Evolutionary conservation across 2,113 vertebrate genomes (phyloP).

Genomic region (Riparia riparia): DNA sequence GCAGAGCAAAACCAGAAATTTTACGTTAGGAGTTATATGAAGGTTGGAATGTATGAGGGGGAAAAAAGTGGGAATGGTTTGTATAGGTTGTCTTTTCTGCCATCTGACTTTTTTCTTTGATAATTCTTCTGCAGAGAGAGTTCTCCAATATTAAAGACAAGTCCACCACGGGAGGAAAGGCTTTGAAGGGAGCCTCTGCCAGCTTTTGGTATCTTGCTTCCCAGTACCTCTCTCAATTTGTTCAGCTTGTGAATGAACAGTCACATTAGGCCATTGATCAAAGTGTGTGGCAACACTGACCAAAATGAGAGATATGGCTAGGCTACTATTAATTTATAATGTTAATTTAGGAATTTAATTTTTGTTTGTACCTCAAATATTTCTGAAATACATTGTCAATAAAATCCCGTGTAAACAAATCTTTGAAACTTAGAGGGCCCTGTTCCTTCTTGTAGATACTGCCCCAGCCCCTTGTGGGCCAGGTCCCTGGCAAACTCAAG

Average conservation of each 20-base stretch:
- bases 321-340: not conserved
- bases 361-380: not conserved
- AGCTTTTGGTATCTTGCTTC: not conserved
- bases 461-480: not conserved
- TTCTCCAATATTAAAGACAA: not conserved
- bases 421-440: not conserved
- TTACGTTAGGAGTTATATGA: not conserved
- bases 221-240: not conserved
- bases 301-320: not conserved
- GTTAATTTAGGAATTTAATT: not conserved
- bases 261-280: not conserved
- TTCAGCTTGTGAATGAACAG: not conserved
- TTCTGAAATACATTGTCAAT: not conserved
- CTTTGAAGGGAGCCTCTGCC: not conserved
- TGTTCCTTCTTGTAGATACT: accelerated
- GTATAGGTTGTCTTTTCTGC: not conserved
- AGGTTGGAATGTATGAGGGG: not conserved
- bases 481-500: not conserved
- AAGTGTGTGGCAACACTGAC: not conserved
- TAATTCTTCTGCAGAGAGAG: not conserved
- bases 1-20: not conserved
- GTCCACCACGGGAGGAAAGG: not conserved
- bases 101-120: not conserved
- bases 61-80: not conserved
- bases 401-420: not conserved